Percentiles rank a stretch among this genome's conserved stretches.
phyloP scores from a whole-genome alignment of 1,140 invertebrate species.

The Drosophila persimilis region DNA sequence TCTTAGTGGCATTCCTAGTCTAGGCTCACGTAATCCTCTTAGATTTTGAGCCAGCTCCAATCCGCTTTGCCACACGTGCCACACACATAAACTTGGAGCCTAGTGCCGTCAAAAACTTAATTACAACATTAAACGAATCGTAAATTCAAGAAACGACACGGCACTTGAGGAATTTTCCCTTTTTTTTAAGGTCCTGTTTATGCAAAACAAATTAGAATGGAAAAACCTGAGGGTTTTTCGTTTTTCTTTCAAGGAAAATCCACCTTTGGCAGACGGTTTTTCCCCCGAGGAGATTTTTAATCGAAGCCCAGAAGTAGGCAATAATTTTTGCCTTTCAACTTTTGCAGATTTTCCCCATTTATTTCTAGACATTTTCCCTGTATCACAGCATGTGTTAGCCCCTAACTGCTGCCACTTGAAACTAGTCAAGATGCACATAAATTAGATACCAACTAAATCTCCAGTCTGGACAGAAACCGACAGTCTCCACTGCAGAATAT shows the following conservation, averaged over 20 bases:
- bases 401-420: conserved; percentile 51
- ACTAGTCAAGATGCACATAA: conserved; percentile 58
- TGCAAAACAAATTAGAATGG: conserved; percentile 54
- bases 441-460: conserved; percentile 25
- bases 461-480: conserved; percentile 13
- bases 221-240: conserved; percentile 13
- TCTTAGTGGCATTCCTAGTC: background rate
- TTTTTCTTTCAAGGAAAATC: background rate
- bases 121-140: conserved; percentile 60
- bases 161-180: conserved; percentile 12
- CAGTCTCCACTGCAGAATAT: conserved; percentile 56
- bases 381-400: conserved; percentile 47
- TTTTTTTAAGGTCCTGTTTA: background rate
- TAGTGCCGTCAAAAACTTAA: conserved; percentile 36
- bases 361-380: conserved; percentile 27
- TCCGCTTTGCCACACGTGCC: conserved; percentile 46
- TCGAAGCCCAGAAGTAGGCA: conserved; percentile 49
- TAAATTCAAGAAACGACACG: conserved; percentile 30
- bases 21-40: no score
- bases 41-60: conserved; percentile 42
- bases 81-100: conserved; percentile 49
- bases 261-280: conserved; percentile 26
- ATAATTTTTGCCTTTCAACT: conserved; percentile 17
- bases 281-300: conserved; percentile 49
- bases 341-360: conserved; percentile 49